Evolutionary conservation across 2,113 vertebrate species (phyloP).

Genomic region (Redunca redunca): DNA sequence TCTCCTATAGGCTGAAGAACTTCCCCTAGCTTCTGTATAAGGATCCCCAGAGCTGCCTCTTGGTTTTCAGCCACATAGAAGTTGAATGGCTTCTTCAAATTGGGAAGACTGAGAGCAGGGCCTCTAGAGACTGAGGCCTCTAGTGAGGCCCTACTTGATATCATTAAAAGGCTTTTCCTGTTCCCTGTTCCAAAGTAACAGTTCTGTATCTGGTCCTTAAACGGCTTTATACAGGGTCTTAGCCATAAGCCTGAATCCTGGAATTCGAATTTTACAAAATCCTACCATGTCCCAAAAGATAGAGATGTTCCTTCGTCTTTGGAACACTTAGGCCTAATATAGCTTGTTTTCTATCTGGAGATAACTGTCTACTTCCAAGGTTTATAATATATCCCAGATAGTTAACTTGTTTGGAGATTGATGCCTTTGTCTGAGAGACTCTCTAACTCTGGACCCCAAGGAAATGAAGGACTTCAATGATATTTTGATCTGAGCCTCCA

Average conservation of each 20-base stretch:
- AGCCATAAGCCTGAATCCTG: not conserved
- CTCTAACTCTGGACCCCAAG: not conserved
- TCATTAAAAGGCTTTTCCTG: not conserved
- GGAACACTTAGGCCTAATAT: not conserved
- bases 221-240: not conserved
- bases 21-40: not conserved
- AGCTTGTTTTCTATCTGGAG: not conserved
- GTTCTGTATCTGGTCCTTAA: not conserved
- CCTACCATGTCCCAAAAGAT: not conserved
- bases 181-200: not conserved
- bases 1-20: not conserved
- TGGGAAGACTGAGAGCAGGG: not conserved
- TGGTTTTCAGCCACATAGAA: not conserved
- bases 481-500: not conserved
- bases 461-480: not conserved
- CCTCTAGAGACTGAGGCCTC: not conserved
- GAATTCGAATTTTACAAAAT: not conserved
- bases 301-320: not conserved
- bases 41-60: not conserved
- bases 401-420: not conserved
- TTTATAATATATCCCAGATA: not conserved
- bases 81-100: not conserved
- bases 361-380: not conserved
- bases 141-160: not conserved
- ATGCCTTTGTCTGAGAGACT: not conserved